A percentile compares a stretch with the other conserved stretches of the same genome.
These are phyloP conservation scores for Clitarchus hookeri DNA, from an alignment of 2,888 invertebrate species.

Conservation along the genomic window DNA sequence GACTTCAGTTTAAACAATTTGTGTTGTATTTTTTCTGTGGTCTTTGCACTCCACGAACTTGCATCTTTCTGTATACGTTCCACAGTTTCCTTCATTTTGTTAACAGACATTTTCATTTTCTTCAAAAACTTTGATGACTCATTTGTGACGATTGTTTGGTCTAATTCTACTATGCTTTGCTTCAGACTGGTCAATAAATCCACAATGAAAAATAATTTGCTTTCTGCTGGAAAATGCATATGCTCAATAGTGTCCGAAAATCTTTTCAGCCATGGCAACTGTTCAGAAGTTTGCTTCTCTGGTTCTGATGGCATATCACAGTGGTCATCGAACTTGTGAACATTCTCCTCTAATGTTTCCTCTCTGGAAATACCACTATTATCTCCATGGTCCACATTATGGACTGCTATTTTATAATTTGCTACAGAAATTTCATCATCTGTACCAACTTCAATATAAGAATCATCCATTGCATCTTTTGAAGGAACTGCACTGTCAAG, in stretches of 20 bases:
- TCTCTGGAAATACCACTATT: neutral
- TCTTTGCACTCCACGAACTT: neutral
- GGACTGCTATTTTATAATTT: neutral
- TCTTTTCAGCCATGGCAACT: constrained; percentile 19
- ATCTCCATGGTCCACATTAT: neutral
- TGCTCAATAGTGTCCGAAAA: neutral
- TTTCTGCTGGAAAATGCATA: neutral
- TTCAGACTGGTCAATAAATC: neutral
- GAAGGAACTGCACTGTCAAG: neutral
- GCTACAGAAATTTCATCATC: neutral
- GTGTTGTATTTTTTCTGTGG: neutral
- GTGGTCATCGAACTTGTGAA: neutral
- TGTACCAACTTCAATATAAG: neutral
- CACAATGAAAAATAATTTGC: neutral
- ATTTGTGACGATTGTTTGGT: neutral
- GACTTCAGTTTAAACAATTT: neutral
- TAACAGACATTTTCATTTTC: constrained; percentile 23
- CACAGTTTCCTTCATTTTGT: constrained; percentile 5
- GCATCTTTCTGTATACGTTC: neutral
- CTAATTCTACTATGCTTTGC: constrained; percentile 10
- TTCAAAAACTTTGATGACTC: constrained; percentile 11
- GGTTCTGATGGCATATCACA: neutral
- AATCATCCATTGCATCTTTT: neutral
- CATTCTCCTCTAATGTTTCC: neutral
- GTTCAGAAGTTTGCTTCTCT: neutral